Percentiles rank a stretch among this genome's conserved stretches.
Conservation (phyloP, 1,140 invertebrate genomes). For the Lamellibrachia luymesi region DNA sequence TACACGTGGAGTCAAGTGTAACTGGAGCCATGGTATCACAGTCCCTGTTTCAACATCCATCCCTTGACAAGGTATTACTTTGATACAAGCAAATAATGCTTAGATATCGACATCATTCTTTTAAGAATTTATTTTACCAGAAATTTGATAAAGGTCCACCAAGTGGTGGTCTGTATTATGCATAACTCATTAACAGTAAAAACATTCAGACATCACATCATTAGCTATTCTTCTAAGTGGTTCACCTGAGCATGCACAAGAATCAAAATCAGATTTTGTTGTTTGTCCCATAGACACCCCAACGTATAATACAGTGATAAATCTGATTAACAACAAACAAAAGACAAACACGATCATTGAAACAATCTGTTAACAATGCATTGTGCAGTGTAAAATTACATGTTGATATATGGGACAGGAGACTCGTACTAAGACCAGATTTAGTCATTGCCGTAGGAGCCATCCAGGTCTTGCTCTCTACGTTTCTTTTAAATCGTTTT, state of each 20-base stretch:
- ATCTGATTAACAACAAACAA: too few species aligned
- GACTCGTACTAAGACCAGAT: neutral
- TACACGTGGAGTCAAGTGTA: conserved; percentile 62
- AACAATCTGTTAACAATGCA: too few species aligned
- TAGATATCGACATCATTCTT: neutral
- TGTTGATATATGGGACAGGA: too few species aligned
- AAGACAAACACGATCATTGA: too few species aligned
- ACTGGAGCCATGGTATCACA: conserved; percentile 15
- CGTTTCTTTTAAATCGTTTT: too few species aligned
- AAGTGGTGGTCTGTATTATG: neutral
- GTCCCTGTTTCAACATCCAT: conserved; percentile 36
- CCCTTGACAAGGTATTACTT: conserved; percentile 11
- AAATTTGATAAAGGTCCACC: neutral
- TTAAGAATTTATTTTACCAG: neutral
- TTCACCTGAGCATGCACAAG: neutral
- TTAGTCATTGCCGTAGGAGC: too few species aligned
- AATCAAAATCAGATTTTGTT: neutral
- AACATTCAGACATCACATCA: too few species aligned
- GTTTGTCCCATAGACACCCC: neutral
- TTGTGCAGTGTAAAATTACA: too few species aligned
- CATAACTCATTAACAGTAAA: neutral
- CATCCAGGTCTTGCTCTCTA: too few species aligned
- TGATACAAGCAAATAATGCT: neutral
- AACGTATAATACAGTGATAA: too few species aligned
- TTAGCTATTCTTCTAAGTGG: neutral